A percentile compares a stretch with the other conserved stretches of the same genome.
Conservation (phyloP, 2,113 vertebrate genomes). For the Poecile atricapillus region DNA sequence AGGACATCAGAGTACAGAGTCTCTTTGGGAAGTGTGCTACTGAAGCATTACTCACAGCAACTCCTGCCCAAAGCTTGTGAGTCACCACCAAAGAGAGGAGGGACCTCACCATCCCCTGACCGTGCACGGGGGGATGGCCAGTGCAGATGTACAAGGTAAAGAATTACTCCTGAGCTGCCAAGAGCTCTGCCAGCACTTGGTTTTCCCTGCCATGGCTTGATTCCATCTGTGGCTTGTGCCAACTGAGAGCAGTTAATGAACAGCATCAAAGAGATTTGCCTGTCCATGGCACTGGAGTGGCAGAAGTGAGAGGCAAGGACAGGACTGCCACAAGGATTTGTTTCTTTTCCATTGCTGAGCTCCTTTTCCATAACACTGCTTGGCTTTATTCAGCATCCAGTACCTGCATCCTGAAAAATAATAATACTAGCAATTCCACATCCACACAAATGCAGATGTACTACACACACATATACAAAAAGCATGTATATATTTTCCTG, state of each 20-base stretch:
- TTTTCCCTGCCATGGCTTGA: not conserved
- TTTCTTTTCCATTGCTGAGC: not conserved
- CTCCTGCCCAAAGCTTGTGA: not conserved
- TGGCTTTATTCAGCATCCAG: not conserved
- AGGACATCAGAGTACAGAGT: not conserved
- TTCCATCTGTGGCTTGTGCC: not conserved
- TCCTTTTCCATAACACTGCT: not conserved
- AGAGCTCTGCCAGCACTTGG: not conserved
- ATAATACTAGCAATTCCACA: not conserved
- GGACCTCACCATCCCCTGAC: not conserved
- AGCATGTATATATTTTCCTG: not conserved
- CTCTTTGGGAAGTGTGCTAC: not conserved
- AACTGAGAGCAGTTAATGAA: not conserved
- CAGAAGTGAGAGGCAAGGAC: not conserved
- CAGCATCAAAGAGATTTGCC: not conserved
- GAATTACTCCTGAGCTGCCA: not conserved
- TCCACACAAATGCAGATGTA: not conserved
- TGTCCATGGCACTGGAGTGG: accelerated
- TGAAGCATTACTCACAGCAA: not conserved
- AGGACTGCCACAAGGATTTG: not conserved
- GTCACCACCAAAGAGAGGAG: not conserved
- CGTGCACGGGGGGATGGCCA: accelerated
- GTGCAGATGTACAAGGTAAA: not conserved
- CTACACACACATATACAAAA: not conserved
- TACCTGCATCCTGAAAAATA: not conserved